Evolutionary conservation across 2,113 vertebrate species (phyloP).

Genomic region (Sarotherodon lohbergeri): DNA sequence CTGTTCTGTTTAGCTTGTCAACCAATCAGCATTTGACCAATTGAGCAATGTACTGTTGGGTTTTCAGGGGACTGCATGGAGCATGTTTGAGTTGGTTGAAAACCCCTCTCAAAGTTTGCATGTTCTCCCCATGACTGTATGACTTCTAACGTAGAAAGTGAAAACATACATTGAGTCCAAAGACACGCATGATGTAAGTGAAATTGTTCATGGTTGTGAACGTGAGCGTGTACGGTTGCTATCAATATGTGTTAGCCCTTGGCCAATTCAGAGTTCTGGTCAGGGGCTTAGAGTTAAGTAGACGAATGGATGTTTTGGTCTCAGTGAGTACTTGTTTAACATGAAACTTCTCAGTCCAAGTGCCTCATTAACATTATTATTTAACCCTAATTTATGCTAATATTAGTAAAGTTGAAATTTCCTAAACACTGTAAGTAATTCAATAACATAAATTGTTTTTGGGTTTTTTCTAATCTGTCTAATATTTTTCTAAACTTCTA

Average conservation of each 20-base stretch:
- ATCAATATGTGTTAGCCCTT: not conserved
- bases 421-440: not conserved
- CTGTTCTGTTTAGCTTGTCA: not conserved
- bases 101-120: not conserved
- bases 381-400: not conserved
- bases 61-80: fast-evolving
- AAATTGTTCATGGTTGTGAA: not conserved
- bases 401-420: not conserved
- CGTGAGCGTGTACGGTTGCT: not conserved
- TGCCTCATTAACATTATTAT: not conserved
- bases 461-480: not conserved
- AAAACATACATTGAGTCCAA: not conserved
- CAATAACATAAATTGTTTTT: not conserved
- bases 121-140: not conserved
- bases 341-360: not conserved
- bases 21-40: not conserved
- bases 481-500: not conserved
- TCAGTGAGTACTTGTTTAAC: not conserved
- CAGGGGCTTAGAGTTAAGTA: not conserved
- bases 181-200: not conserved
- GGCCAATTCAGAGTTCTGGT: not conserved
- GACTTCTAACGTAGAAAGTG: not conserved
- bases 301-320: not conserved
- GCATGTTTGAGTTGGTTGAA: not conserved
- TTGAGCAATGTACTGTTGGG: not conserved